Conservation (phyloP, 2,888 invertebrate genomes). For the Micoletzkya japonica region DNA sequence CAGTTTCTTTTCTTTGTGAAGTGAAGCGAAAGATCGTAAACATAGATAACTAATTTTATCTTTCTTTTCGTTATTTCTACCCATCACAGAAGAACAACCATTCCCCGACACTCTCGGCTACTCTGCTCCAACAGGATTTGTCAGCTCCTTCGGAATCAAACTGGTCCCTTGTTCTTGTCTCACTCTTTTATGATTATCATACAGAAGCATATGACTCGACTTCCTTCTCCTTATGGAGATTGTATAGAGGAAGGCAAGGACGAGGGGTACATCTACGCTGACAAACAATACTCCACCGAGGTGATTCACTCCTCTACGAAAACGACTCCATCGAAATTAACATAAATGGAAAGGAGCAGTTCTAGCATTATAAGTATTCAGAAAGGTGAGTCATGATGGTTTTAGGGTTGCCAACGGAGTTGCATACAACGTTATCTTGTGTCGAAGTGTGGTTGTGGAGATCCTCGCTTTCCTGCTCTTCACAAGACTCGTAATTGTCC, state of each 20-base stretch:
- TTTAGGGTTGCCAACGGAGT: conserved; percentile 57
- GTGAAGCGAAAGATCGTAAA: background rate
- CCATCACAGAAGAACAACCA: conserved; percentile 46
- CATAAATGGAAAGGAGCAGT: no score
- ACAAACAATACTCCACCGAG: conserved; percentile 58
- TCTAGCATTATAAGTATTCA: no score
- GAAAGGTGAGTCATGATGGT: no score
- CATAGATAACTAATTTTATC: background rate
- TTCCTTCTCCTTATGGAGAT: conserved; percentile 61
- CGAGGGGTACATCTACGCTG: conserved; percentile 56
- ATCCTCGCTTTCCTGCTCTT: conserved; percentile 58
- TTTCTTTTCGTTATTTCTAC: background rate
- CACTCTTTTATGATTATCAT: background rate
- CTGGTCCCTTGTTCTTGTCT: conserved; percentile 37
- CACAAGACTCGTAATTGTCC: conserved; percentile 52
- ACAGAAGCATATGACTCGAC: conserved; percentile 57
- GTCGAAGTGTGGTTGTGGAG: conserved; percentile 58
- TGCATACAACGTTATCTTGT: conserved; percentile 55
- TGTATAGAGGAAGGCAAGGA: conserved; percentile 56
- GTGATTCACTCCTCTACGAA: conserved; percentile 27
- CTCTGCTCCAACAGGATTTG: conserved; percentile 62
- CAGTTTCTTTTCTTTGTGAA: background rate
- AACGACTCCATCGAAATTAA: background rate
- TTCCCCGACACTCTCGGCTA: conserved; percentile 62
- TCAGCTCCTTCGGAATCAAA: conserved; percentile 59